phyloP scores from a whole-genome alignment of 2,797 vertebrate genomes.

The Bucorvus abyssinicus region DNA sequence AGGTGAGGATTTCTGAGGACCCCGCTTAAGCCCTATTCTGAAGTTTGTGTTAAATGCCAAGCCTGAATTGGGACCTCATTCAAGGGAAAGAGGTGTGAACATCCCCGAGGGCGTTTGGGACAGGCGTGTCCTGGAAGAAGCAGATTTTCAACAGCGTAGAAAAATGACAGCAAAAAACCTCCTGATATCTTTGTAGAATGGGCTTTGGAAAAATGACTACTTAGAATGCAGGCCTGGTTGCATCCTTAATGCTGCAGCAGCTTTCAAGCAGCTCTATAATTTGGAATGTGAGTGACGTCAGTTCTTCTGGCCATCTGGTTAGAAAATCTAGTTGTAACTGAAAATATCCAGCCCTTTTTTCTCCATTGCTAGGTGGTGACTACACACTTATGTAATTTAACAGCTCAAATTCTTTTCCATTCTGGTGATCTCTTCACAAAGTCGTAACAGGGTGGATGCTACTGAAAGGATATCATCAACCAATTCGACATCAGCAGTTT shows the following conservation, averaged over 20 bases:
- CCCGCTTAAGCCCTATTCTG: neutral
- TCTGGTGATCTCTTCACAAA: constrained; percentile 54
- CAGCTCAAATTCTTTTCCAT: constrained; percentile 67
- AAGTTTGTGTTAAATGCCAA: neutral
- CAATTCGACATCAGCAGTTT: neutral
- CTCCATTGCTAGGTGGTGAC: constrained; percentile 68
- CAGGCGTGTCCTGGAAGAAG: neutral
- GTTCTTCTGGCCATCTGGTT: constrained; percentile 68
- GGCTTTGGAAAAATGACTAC: constrained; percentile 12
- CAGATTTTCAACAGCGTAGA: neutral
- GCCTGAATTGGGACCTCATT: neutral
- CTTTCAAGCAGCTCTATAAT: constrained; percentile 65
- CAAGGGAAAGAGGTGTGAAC: neutral
- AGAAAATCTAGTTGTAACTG: constrained; percentile 68
- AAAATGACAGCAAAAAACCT: neutral
- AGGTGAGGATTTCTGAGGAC: neutral
- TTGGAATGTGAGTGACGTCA: constrained; percentile 72
- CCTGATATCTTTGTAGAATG: neutral
- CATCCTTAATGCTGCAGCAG: constrained; percentile 57
- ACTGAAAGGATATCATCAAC: neutral
- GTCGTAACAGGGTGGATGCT: constrained; percentile 9
- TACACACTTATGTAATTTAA: constrained; percentile 71
- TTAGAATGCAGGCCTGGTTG: constrained; percentile 40
- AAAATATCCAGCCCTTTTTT: constrained; percentile 69
- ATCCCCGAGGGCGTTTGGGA: neutral